Base-by-base conservation (phyloP, 30 jellyfish, hydroid and myxozoan genomes). In the Aurelia aurita complex sp. Pacific region DNA sequence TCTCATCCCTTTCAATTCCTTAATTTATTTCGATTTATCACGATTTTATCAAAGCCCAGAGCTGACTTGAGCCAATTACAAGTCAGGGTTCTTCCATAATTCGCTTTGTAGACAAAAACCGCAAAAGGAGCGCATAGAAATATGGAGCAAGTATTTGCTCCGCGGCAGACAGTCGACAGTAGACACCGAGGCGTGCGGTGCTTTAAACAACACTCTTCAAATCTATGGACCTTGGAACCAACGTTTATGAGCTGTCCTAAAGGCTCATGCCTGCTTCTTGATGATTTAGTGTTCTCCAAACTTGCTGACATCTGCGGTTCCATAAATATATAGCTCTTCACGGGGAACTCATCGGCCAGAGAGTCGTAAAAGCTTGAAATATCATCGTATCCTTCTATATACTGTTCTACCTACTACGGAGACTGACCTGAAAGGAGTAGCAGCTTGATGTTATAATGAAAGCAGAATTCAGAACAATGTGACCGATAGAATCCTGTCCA, bases 1-100 rank as follows among this genome's bases (percentile, higher is more conserved):
- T 38, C 77, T 82, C 80, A 70, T 82, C 73, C 80, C 64, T 67
- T 82, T 82, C 92, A 72, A 67, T 36, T 64, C 64, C 67, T 59
- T 82, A 82, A 82, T 82, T 72, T 82, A 82, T 82, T 70, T 82
- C 92, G 85, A 82, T 73, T 82, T 82, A 82, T 70, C 92, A 69
- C 80, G 85, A 79, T 79, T 70, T 57, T 72, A 69, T 82, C 85
- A 72, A 82, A 70, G 85, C 80, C 18, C 80, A 76, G 92, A 73
- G 83, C 85, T 72, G 85, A 73, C 85, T 72, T 82, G 82, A 82
- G 92, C 85, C 92, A 82, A 82, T 82, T 82, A 82, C 85, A 76
- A 75, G 76, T 68, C 75, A 52, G 90, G 83, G 70, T 81, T 68
- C 55, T 79, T 51, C 62, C 80, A 66, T 64, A 43, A 79, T 64